Base-by-base conservation (phyloP, 2,113 vertebrate species). In the Alosa alosa region DNA sequence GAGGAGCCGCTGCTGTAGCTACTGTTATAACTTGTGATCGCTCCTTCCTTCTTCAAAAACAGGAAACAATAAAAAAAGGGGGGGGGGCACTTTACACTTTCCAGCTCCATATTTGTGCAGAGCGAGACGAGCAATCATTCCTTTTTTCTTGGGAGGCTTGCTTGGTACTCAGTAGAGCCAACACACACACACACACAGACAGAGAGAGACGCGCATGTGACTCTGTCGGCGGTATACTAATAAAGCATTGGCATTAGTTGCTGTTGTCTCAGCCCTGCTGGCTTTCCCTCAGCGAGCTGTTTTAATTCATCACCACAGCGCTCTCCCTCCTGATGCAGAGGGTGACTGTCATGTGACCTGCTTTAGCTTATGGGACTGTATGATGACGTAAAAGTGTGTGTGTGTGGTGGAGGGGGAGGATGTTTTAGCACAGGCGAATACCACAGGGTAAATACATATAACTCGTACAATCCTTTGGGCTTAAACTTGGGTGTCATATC, bases 11-110 rank as follows among this genome's bases (percentile, higher is more conserved):
- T 25, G 60, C 60, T 68, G 8, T 31, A 68, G 60, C 60, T 68
- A 10, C 60, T 68, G 60, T 68, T 68, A 31, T 68, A 25, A 68
- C 60, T 68, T 68, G 60, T 25, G 60, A 25, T 68, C 60, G 6
- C 60, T 68, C 60, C n/a, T 68, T 68, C 60, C 20, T 68, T 68
- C 60, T 68, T 68, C 22, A 68, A 68, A 68, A 68, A 68, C 60
- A 68, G 60, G 60, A 68, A 68, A 25, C 60, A 25, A 68, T 68
- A 25, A 60, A 60, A 60, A 55, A 25, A 25, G n/a, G 10, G 60
- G 60, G 25, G n/a, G 10, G n/a, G n/a, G n/a, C 25, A 68, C 60
- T 68, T 68, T 10, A 68, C 60, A 68, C 60, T 22, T 68, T 68
- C n/a, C 60, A 68, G 60, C 60, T 25, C 60, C 25, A 68, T 68